Percentiles rank a stretch among this genome's conserved stretches.
Conservation (phyloP, 2,113 vertebrate species). For the Merops nubicus region DNA sequence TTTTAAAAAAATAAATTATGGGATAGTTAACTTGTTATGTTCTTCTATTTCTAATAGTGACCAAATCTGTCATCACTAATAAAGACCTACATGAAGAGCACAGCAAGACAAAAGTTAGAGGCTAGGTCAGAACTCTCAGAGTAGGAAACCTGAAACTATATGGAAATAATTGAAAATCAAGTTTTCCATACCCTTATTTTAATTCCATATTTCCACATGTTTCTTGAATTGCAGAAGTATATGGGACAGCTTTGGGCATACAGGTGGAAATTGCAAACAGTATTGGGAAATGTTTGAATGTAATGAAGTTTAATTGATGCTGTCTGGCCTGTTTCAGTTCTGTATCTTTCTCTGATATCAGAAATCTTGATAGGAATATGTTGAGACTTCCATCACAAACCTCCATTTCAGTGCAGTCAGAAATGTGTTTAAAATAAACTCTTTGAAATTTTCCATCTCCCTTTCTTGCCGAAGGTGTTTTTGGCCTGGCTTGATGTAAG, state of each 20-base stretch:
- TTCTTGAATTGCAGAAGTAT: background rate
- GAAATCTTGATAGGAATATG: background rate
- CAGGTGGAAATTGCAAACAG: slow-evolving; percentile 9
- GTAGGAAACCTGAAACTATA: background rate
- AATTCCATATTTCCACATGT: background rate
- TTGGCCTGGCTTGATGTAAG: background rate
- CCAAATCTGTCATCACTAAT: slow-evolving; percentile 23
- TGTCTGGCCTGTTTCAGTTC: background rate
- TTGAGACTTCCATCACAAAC: background rate
- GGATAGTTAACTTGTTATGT: background rate
- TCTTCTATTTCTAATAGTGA: background rate
- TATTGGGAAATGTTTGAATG: background rate
- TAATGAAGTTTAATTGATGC: background rate
- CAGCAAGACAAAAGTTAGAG: slow-evolving; percentile 18
- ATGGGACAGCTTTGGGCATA: slow-evolving; percentile 1
- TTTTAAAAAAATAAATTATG: background rate
- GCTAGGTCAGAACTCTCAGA: background rate
- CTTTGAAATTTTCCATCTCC: slow-evolving; percentile 5
- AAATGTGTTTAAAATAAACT: slow-evolving; percentile 49
- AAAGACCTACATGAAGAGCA: background rate
- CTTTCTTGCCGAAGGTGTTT: slow-evolving; percentile 30
- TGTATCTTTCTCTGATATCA: slow-evolving; percentile 26
- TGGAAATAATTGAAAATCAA: slow-evolving; percentile 18
- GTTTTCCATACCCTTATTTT: background rate
- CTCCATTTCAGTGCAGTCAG: background rate